These are phyloP conservation scores for Lymantria monacha DNA, from an alignment of 2,888 invertebrate genomes.

Conservation along the genomic window DNA sequence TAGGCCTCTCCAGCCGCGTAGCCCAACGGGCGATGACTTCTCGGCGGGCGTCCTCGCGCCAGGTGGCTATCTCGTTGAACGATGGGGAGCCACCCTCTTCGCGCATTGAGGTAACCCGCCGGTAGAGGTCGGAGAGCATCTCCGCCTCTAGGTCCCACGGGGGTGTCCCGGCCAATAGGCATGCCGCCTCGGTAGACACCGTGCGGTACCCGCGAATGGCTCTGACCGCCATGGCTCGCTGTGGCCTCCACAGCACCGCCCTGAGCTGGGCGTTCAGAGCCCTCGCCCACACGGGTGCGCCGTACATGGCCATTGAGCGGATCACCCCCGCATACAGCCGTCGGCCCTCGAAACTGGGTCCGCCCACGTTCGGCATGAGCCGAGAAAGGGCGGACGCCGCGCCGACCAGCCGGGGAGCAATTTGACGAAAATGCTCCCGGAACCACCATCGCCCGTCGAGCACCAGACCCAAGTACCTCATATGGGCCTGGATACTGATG, in stretches of 20 bases:
- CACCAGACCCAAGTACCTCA: neutral
- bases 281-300: neutral
- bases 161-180: neutral
- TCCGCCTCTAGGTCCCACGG: neutral
- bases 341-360: neutral
- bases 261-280: neutral
- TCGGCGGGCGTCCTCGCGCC: neutral
- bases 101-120: neutral
- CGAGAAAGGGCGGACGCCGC: too few relatives aligned
- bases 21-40: neutral
- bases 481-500: neutral
- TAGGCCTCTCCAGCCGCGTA: neutral
- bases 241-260: neutral
- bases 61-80: neutral
- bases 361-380: neutral
- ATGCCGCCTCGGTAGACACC: neutral
- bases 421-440: neutral
- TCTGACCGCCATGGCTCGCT: neutral
- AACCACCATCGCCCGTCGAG: neutral
- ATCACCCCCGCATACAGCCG: neutral
- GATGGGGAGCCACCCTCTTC: neutral
- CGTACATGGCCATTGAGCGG: neutral
- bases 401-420: neutral
- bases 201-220: neutral
- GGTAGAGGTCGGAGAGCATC: neutral